phyloP scores from a whole-genome alignment of 1,140 invertebrate species.

The Scaptodrosophila lebanonensis region DNA sequence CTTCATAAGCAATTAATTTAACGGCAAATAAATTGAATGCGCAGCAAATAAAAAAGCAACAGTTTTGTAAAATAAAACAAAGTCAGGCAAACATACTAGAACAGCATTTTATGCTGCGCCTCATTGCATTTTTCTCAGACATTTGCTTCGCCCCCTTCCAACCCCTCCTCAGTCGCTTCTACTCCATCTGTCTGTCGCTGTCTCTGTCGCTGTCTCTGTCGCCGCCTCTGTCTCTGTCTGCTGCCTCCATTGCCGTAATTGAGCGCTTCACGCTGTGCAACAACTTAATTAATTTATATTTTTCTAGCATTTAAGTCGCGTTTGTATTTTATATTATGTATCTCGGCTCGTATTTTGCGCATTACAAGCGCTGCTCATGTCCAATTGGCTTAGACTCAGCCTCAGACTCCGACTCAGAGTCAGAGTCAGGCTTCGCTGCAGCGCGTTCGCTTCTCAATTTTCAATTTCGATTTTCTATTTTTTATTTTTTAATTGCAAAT shows the following conservation, averaged over 20 bases:
- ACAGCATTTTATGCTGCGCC: slow-evolving; percentile 56
- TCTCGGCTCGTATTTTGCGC: slow-evolving; percentile 20
- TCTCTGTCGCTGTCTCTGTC: neutral
- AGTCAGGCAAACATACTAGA: neutral
- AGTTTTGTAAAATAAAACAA: too few relatives aligned
- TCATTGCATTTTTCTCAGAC: slow-evolving; percentile 73
- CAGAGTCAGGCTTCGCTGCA: too few relatives aligned
- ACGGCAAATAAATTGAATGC: slow-evolving; percentile 59
- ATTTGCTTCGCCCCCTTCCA: slow-evolving; percentile 43
- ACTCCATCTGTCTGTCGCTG: slow-evolving; percentile 3
- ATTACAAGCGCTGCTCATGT: slow-evolving; percentile 53
- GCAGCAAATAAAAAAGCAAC: slow-evolving; percentile 23
- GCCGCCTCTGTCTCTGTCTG: slow-evolving; percentile 3
- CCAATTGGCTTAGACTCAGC: slow-evolving; percentile 3
- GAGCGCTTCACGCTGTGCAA: slow-evolving; percentile 73
- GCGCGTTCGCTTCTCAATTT: too few relatives aligned
- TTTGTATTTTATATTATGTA: slow-evolving; percentile 42
- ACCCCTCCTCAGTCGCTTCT: neutral
- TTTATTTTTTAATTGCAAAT: slow-evolving; percentile 59
- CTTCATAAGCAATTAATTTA: slow-evolving; percentile 71
- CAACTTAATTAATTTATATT: slow-evolving; percentile 73
- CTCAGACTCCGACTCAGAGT: slow-evolving; percentile 18
- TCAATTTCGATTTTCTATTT: slow-evolving; percentile 61
- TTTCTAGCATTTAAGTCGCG: slow-evolving; percentile 32
- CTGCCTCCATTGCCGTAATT: slow-evolving; percentile 34